Base-by-base conservation (phyloP, 2,113 vertebrate species). In the Lathamus discolor region DNA sequence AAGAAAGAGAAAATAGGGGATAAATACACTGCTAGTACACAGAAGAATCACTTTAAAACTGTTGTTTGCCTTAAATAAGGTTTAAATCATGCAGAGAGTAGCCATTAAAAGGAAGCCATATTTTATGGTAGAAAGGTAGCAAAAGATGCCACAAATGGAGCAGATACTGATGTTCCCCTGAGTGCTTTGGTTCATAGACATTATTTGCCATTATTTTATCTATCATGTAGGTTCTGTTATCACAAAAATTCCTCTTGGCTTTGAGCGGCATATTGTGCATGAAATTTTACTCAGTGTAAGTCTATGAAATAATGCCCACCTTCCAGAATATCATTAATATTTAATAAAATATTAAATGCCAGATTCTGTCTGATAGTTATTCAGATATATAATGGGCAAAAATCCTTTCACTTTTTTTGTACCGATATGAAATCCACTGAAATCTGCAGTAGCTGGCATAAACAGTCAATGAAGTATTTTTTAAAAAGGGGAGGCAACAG, bases 401-500 rank as follows among this genome's bases (percentile, higher is more conserved):
- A 82, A 63, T 59, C 10, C 10, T 92, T 77, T 2, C 1, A 33
- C 7, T 68, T 5, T 64, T 83, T 12, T 5, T 69, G 16, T 18
- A 66, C 3, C 14, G n/a, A 2, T 44, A 57, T 24, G 49, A 92
- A 90, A 83, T 43, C 13, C 19, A 70, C 11, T 33, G 61, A 70
- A 77, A 81, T 13, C 7, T 70, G 24, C 5, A 84, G 68, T 6
- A 81, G 4, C 9, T 70, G 37, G 22, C 6, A 20, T 31, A 70
- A 27, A 8, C 11, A 91, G 41, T 70, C 19, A 57, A 46, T 49
- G 70, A 86, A 49, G 25, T 13, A 2, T 16, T 20, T 49, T 48
- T 55, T 0, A 10, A 48, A 5, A 82, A 3, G 2, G 1, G 10
- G 17, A 52, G 3, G 68, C 35, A 89, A 44, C 2, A 51, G 8